phyloP scores from a whole-genome alignment of 2,888 invertebrate genomes.

The Drosophila subquinaria region DNA sequence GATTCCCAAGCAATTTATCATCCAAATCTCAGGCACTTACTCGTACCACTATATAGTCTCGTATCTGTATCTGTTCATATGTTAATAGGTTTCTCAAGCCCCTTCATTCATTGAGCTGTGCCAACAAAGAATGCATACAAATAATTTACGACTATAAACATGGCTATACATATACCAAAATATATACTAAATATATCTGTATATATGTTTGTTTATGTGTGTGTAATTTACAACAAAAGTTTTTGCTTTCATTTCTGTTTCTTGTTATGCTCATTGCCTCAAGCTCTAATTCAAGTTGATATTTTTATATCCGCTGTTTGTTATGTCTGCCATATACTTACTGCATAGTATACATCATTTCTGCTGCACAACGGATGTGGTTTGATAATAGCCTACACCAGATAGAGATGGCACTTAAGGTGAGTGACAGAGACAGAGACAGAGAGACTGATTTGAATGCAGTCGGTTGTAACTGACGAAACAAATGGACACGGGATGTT shows the following conservation, averaged over 20 bases:
- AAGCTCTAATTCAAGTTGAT: constrained; percentile 71
- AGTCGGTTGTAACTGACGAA: constrained; percentile 77
- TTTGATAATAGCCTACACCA: constrained; percentile 67
- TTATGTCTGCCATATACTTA: constrained; percentile 12
- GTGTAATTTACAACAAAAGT: constrained; percentile 40
- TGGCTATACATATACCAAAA: neutral
- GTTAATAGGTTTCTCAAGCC: constrained; percentile 30
- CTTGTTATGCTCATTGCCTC: constrained; percentile 61
- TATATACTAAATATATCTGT: constrained; percentile 1
- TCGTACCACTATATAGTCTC: neutral
- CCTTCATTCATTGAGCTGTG: constrained; percentile 27
- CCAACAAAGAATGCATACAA: constrained; percentile 48
- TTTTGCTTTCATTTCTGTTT: constrained; percentile 45
- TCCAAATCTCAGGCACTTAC: constrained; percentile 15
- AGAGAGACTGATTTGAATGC: constrained; percentile 57
- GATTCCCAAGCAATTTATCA: constrained; percentile 23
- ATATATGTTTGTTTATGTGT: neutral
- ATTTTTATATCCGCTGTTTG: constrained; percentile 67
- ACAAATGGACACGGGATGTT: constrained; percentile 41
- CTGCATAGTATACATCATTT: constrained; percentile 40
- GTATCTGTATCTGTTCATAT: constrained; percentile 13
- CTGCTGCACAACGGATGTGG: constrained; percentile 71
- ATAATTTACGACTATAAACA: constrained; percentile 42
- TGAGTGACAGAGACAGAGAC: constrained; percentile 7
- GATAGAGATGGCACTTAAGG: constrained; percentile 37